Conservation (phyloP, 2,888 invertebrate genomes). For the Mimachlamys varia region DNA sequence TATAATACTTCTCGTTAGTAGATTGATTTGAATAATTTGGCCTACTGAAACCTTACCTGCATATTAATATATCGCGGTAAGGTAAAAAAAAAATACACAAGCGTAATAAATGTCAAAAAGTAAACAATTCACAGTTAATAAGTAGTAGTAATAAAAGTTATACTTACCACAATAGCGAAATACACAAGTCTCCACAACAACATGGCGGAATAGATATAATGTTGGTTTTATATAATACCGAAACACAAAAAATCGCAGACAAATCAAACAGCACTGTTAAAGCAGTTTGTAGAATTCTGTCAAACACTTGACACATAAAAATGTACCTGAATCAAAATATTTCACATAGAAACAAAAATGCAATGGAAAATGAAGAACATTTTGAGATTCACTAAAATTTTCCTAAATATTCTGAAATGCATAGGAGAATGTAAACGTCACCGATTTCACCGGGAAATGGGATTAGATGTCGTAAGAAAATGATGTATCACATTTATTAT, state of each 20-base stretch:
- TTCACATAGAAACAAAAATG: too few species aligned
- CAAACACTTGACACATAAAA: too few species aligned
- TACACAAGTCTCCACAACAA: not conserved
- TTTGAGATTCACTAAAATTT: too few species aligned
- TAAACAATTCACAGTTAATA: not conserved
- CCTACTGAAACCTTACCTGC: not conserved
- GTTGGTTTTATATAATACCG: not conserved
- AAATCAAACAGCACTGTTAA: not conserved
- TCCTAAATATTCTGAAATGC: not conserved
- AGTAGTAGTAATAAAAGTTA: not conserved
- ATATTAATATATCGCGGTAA: not conserved
- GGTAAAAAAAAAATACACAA: not conserved
- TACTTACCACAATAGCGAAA: not conserved
- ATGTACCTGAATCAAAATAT: too few species aligned
- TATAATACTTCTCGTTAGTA: too few species aligned
- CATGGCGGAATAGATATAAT: not conserved
- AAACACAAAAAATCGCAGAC: not conserved
- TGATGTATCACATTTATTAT: not conserved
- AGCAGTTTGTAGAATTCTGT: too few species aligned
- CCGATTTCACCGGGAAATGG: not conserved
- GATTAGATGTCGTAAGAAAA: not conserved
- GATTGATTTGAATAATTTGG: not conserved
- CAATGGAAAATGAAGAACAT: too few species aligned
- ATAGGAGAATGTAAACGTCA: not conserved
- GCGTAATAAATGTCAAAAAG: not conserved